Conservation (phyloP, 2,113 vertebrate genomes). For the Brachypteracias leptosomus region DNA sequence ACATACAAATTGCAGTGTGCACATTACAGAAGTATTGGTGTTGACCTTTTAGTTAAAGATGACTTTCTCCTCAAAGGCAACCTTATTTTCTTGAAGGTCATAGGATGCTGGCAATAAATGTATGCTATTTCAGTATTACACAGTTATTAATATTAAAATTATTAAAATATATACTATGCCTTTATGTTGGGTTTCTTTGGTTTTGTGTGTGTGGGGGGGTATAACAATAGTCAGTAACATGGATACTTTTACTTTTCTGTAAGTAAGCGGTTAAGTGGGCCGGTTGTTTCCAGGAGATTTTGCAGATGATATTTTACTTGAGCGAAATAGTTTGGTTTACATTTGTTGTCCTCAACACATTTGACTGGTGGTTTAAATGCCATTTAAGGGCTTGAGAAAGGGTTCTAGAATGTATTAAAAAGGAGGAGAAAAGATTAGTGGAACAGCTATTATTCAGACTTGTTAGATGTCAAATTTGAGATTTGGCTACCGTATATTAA, state of each 20-base stretch:
- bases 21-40: fast-evolving
- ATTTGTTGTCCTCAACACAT: not conserved
- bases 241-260: not conserved
- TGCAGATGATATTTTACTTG: not conserved
- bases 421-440: not conserved
- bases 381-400: not conserved
- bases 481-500: not conserved
- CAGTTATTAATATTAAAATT: not conserved
- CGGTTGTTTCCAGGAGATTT: not conserved
- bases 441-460: not conserved
- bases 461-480: not conserved
- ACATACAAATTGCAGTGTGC: not conserved
- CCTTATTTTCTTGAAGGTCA: not conserved
- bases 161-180: not conserved
- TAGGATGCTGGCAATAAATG: not conserved
- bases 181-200: not conserved
- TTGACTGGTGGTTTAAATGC: not conserved
- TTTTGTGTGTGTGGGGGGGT: not conserved
- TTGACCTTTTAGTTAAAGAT: not conserved
- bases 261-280: not conserved
- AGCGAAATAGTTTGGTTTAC: not conserved
- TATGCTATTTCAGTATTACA: not conserved
- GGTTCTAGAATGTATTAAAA: not conserved
- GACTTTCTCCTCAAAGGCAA: not conserved
- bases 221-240: not conserved